Evolutionary conservation across 2,113 vertebrate species (phyloP).

Genomic region (Eretmochelys imbricata): DNA sequence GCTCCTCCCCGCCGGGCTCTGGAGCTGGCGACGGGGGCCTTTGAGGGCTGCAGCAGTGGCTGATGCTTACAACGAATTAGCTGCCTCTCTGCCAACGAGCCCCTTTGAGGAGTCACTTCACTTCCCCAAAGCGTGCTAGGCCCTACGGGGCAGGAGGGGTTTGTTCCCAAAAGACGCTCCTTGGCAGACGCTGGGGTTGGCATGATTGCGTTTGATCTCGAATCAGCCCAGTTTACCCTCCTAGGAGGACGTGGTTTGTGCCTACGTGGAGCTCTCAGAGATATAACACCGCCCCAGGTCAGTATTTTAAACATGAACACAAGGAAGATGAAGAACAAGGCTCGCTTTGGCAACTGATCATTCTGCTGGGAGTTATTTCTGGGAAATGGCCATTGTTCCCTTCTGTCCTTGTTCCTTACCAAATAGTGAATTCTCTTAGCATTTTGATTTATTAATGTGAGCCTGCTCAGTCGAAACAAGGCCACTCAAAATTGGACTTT

Average conservation of each 20-base stretch:
- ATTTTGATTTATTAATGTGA: neutral
- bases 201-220: neutral
- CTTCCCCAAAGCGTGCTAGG: neutral
- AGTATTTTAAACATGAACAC: neutral
- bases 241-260: neutral
- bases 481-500: neutral
- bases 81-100: neutral
- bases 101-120: neutral
- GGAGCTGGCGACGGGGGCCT: neutral
- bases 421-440: neutral
- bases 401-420: neutral
- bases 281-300: neutral
- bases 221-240: neutral
- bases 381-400: neutral
- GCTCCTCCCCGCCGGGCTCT: too few species aligned
- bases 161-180: neutral
- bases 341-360: neutral
- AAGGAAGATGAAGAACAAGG: neutral
- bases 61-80: fast-evolving
- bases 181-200: neutral
- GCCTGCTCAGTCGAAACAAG: neutral
- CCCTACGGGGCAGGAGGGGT: neutral
- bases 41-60: neutral
- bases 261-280: neutral
- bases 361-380: neutral